Conservation (phyloP, 2,888 invertebrate species). For the Macaria notata region DNA sequence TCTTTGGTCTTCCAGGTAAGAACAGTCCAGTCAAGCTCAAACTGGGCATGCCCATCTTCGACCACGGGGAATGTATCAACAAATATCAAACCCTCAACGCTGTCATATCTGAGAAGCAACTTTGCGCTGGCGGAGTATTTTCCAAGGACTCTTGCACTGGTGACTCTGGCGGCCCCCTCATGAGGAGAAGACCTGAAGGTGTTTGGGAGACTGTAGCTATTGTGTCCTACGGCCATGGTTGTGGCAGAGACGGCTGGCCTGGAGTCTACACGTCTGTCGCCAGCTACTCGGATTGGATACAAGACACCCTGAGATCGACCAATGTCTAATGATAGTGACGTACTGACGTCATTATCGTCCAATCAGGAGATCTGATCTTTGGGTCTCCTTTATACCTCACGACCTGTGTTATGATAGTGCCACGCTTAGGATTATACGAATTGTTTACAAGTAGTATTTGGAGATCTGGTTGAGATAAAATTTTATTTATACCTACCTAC, state of each 20-base stretch:
- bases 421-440: background rate
- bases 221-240: slow-evolving; percentile 86
- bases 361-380: too few relatives aligned
- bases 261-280: slow-evolving; percentile 86
- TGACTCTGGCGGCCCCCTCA: slow-evolving; percentile 90
- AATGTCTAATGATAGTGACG: slow-evolving; percentile 42
- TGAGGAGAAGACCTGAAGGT: slow-evolving; percentile 77
- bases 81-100: slow-evolving; percentile 77
- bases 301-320: slow-evolving; percentile 49
- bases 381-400: too few relatives aligned
- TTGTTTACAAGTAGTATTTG: too few relatives aligned
- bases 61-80: slow-evolving; percentile 74
- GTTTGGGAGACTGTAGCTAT: slow-evolving; percentile 84
- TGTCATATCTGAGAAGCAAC: slow-evolving; percentile 76
- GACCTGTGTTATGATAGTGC: slow-evolving; percentile 12
- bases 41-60: slow-evolving; percentile 81
- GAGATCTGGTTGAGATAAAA: too few relatives aligned
- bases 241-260: slow-evolving; percentile 85
- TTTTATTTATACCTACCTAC: too few relatives aligned
- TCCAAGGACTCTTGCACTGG: slow-evolving; percentile 88
- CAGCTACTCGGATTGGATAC: slow-evolving; percentile 85
- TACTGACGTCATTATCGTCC: slow-evolving; percentile 2
- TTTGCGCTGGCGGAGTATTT: slow-evolving; percentile 87
- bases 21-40: slow-evolving; percentile 85
- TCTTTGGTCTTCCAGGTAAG: slow-evolving; percentile 50